Evolutionary conservation across 2,797 vertebrate genomes (phyloP), one percentile per base, ranked within the genome.

Genomic region (Chromis chromis): DNA sequence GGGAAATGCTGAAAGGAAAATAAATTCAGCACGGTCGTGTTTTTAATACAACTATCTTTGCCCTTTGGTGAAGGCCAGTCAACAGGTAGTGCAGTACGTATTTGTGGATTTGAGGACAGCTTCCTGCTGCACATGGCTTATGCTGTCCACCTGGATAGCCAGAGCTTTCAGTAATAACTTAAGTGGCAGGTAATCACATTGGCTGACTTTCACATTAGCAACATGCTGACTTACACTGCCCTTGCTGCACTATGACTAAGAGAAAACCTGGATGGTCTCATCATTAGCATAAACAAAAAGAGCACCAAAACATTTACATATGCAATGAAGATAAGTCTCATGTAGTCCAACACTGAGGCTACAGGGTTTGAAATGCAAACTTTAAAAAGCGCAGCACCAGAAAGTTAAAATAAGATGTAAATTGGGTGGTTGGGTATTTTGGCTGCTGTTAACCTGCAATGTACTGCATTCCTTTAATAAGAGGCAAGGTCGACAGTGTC

Each of bases 161-260:
- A 27, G 74, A 83, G 70, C 78, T 78, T 84, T 81, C 42, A 70
- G 58, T 85, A 87, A 90, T 81, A 76, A 79, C 63, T 78, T 85
- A 87, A 80, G 75, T 82, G 65, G 55, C 58, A 75, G 70, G 50
- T 86, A 83, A 86, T 84, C 67, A 82, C 50, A 27, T 65, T 78
- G 68, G 73, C 66, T 71, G 58, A 14, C 50, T 68, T 78, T 68
- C 44, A 65, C 17, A 57, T 17, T 19, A 25, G 9, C 22, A 31
- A 25, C 56, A 39, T 16, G 48, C 1, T 19, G 6, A 78, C 53
- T 22, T 7, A 62, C 21, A 67, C 40, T 0, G 3, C 24, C 56
- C 39, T 53, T 3, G 48, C 33, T 27, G 6, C 40, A 56, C 57
- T 16, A 55, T 27, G 24, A 70, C 22, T 6, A 55, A 42, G 44